Percentiles rank a stretch among this genome's conserved stretches.
These are phyloP conservation scores for Fragum fragum DNA, from an alignment of 2,888 invertebrate species.

Conservation along the genomic window DNA sequence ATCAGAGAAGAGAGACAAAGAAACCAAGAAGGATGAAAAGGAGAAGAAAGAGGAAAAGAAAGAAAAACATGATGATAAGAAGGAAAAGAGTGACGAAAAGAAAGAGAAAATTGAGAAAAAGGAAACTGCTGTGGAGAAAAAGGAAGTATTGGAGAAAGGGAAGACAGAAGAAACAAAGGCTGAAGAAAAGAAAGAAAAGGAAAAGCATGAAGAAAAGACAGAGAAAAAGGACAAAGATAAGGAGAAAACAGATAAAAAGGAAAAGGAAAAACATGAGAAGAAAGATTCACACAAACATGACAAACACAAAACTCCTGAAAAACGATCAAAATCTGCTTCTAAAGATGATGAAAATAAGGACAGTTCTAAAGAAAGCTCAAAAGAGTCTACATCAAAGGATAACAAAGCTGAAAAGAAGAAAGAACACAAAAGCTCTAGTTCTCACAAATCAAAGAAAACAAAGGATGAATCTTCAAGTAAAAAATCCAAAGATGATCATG, in stretches of 20 bases:
- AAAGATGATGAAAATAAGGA: constrained; percentile 35
- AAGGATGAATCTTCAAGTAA: constrained; percentile 76
- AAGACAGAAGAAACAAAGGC: constrained; percentile 50
- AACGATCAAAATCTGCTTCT: constrained; percentile 39
- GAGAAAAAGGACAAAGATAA: constrained; percentile 62
- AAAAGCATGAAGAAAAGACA: constrained; percentile 51
- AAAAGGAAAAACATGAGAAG: constrained; percentile 54
- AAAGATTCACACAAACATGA: constrained; percentile 52
- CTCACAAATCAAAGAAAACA: constrained; percentile 59
- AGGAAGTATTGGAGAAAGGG: constrained; percentile 44
- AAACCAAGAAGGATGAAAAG: constrained; percentile 46
- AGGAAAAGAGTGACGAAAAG: constrained; percentile 50
- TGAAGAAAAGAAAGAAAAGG: constrained; percentile 41
- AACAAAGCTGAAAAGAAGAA: constrained; percentile 55
- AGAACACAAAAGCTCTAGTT: constrained; percentile 62
- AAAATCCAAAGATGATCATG: constrained; percentile 63
- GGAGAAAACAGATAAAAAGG: constrained; percentile 66
- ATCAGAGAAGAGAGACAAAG: constrained; percentile 39
- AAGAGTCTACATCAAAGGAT: constrained; percentile 33
- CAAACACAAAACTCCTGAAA: constrained; percentile 29
- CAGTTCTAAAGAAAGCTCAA: constrained; percentile 28
- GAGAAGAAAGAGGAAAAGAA: constrained; percentile 50
- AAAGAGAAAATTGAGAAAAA: constrained; percentile 50
- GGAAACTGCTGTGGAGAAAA: constrained; percentile 51
- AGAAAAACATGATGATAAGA: constrained; percentile 51